Conservation (phyloP, 2,113 vertebrate genomes). For the Crotalus tigris region DNA sequence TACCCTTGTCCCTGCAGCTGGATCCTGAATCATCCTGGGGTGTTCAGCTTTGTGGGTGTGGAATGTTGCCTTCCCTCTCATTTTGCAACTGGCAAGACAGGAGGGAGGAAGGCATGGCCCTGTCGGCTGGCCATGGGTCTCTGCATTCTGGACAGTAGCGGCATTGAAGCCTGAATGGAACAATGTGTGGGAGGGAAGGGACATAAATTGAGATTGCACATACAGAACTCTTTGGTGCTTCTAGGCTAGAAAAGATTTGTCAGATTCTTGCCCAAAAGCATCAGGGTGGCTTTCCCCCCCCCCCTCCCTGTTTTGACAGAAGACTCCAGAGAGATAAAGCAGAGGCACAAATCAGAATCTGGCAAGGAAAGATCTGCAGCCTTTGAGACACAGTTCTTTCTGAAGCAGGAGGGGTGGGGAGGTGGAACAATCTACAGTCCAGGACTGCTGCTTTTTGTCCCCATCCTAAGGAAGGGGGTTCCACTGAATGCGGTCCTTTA, state of each 20-base stretch:
- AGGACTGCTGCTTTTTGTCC: background rate
- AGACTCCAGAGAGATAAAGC: background rate
- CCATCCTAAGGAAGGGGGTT: background rate
- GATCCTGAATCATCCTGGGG: background rate
- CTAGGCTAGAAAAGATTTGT: background rate
- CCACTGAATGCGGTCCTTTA: background rate
- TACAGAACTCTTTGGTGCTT: background rate
- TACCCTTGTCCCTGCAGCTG: background rate
- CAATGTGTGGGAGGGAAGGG: constrained; percentile 15
- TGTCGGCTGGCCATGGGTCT: background rate
- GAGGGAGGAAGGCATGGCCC: background rate
- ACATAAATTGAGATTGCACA: constrained; percentile 5
- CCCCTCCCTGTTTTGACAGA: background rate
- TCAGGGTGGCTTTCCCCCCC: background rate
- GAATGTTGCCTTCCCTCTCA: constrained; percentile 29
- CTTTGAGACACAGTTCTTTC: background rate
- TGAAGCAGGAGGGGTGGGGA: background rate
- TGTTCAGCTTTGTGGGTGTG: constrained; percentile 19
- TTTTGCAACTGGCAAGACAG: background rate
- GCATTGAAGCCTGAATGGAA: constrained; percentile 25
- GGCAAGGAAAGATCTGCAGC: background rate
- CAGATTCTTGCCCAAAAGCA: background rate
- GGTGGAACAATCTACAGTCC: too few species aligned
- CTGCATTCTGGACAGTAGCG: background rate
- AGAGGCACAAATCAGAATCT: background rate